Base-by-base conservation (phyloP, 2,888 invertebrate genomes). In the Heliconius aoede region DNA sequence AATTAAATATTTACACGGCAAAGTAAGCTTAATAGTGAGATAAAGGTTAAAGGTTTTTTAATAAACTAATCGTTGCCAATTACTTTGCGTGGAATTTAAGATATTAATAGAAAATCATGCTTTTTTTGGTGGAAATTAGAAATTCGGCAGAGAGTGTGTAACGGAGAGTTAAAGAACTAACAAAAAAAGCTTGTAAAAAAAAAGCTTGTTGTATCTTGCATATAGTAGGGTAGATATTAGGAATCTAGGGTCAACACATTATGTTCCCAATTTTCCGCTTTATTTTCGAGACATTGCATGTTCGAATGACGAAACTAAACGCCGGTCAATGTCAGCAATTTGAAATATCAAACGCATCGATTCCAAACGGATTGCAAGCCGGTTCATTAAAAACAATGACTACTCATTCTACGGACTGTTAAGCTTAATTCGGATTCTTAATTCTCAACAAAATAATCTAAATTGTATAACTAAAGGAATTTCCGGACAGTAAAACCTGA, bases 401-500 rank as follows among this genome's bases (percentile, higher is more conserved):
- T 11, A 71, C 71, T 71, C 51, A 68, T 21, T 18, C 71, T 1
- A 24, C 18, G 58, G 58, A 11, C 32, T 60, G 21, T 46, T 46
- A 46, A 46, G 18, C 21, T 46, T 46, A 7, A 18, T 21, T 11
- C 36, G 8, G 36, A 9, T 71, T 71, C 68, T 7, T 28, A 32
- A 18, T 60, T 21, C 21, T 21, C 26, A 72, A 60, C 60, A 60
- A 40, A 65, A 74, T 69, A 76, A 79, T 73, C 67, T 64, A 77
- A 78, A 80, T 69, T 65, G 73, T 64, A 69, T 69, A 75, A 73
- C 68, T 73, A 51, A 75, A 77, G 60, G 51, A 79, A 77, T 77
- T 72, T 64, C 72, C 75, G 73, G 58, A 46, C 74, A 79, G 78
- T 81, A 79, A 80, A 79, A 77, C 74, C 78, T 75, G 75, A 81